Evolutionary conservation across 2,797 vertebrate genomes (phyloP).

Genomic region (Balearica regulorum): DNA sequence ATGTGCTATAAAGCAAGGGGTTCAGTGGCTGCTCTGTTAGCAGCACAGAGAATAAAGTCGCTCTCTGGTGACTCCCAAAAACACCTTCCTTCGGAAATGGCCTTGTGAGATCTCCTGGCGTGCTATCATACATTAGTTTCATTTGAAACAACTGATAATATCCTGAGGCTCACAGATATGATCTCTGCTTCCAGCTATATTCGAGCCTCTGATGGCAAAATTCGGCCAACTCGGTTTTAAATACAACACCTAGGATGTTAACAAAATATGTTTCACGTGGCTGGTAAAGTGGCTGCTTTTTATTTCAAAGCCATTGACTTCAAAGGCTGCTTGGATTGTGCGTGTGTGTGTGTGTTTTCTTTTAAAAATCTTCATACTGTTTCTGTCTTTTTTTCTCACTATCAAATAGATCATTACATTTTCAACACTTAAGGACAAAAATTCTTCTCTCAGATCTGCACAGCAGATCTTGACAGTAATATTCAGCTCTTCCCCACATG

Average conservation of each 20-base stretch:
- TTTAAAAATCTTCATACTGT: slow-evolving; percentile 67
- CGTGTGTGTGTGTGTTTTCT: slow-evolving; percentile 54
- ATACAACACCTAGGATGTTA: slow-evolving; percentile 54
- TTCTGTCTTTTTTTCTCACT: slow-evolving; percentile 66
- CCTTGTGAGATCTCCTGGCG: not conserved
- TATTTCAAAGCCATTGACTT: slow-evolving; percentile 64
- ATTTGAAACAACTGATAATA: not conserved
- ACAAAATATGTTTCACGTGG: slow-evolving; percentile 41
- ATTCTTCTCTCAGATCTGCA: slow-evolving; percentile 61
- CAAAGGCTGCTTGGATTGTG: slow-evolving; percentile 58
- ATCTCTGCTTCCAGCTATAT: not conserved
- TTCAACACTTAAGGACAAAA: slow-evolving; percentile 69
- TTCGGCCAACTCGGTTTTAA: slow-evolving; percentile 27
- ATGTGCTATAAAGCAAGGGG: not conserved
- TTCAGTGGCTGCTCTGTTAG: not conserved
- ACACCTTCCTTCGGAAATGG: not conserved
- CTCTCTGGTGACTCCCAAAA: not conserved
- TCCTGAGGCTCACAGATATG: not conserved
- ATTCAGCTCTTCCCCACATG: slow-evolving; percentile 59
- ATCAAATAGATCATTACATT: slow-evolving; percentile 73
- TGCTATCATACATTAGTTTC: not conserved
- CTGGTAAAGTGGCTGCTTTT: slow-evolving; percentile 63
- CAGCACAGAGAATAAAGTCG: not conserved
- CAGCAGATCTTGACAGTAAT: slow-evolving; percentile 64
- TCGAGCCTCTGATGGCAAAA: not conserved